These are phyloP conservation scores for Huso huso DNA, from an alignment of 2,797 vertebrate species.

Conservation along the genomic window DNA sequence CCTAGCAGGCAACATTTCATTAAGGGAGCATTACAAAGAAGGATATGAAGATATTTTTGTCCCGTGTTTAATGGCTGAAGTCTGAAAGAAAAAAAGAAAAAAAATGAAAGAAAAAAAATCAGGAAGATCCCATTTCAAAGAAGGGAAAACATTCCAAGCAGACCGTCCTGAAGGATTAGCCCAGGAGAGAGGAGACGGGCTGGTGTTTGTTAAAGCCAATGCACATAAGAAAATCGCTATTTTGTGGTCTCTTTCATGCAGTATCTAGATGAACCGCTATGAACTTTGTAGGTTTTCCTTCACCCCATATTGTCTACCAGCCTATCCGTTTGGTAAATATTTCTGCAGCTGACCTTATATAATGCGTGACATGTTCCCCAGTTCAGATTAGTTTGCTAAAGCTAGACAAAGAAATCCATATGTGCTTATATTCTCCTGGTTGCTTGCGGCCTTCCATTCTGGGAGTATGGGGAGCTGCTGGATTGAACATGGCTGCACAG, in stretches of 20 bases:
- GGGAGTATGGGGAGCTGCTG: slow-evolving; percentile 31
- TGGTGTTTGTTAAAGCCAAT: slow-evolving; percentile 7
- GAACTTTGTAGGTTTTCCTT: slow-evolving; percentile 7
- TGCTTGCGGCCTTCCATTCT: slow-evolving; percentile 19
- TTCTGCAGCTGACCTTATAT: slow-evolving; percentile 9
- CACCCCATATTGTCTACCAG: slow-evolving; percentile 3
- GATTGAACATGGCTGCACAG: slow-evolving; percentile 36
- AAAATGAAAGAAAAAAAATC: background rate
- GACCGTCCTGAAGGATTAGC: background rate
- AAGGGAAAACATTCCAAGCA: slow-evolving; percentile 5
- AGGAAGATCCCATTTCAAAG: slow-evolving; percentile 5
- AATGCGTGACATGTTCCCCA: slow-evolving; percentile 15
- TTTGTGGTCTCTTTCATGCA: background rate
- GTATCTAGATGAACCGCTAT: background rate
- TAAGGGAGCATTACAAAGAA: background rate
- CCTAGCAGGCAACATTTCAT: background rate
- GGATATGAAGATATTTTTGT: slow-evolving; percentile 3
- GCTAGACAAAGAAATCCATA: slow-evolving; percentile 15
- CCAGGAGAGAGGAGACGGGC: background rate
- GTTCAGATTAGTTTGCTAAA: slow-evolving; percentile 25
- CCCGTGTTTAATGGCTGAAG: background rate
- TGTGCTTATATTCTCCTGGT: slow-evolving; percentile 16
- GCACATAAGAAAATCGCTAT: background rate
- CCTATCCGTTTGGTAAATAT: slow-evolving; percentile 25
- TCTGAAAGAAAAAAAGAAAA: background rate